Evolutionary conservation across 1,140 invertebrate genomes (phyloP).

Genomic region (Gryon sp.): DNA sequence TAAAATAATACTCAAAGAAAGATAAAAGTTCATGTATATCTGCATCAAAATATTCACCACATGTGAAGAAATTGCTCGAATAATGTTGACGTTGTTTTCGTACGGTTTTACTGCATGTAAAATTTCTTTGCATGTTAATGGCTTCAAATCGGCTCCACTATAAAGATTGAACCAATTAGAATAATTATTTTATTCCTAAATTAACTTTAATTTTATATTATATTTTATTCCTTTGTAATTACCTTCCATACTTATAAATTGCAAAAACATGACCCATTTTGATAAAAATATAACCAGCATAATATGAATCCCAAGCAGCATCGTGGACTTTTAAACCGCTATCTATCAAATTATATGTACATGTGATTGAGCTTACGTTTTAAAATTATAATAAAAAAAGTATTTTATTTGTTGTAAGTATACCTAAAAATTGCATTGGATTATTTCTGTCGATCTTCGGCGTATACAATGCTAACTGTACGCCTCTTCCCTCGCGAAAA

Average conservation of each 20-base stretch:
- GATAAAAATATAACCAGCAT: conserved; percentile 84
- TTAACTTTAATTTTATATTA: neutral
- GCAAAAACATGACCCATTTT: conserved; percentile 79
- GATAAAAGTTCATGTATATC: too few species aligned
- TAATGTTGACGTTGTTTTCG: conserved; percentile 83
- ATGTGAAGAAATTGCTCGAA: conserved; percentile 80
- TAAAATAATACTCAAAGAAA: conserved; percentile 24
- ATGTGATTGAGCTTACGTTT: neutral
- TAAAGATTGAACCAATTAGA: conserved; percentile 44
- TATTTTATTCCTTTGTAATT: conserved; percentile 6
- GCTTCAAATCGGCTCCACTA: conserved; percentile 69
- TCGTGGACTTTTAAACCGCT: conserved; percentile 81
- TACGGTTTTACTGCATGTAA: conserved; percentile 77
- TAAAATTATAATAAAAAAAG: neutral
- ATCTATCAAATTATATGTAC: conserved; percentile 12
- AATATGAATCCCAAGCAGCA: conserved; percentile 88
- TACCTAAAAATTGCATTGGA: conserved; percentile 31
- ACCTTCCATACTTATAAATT: conserved; percentile 66
- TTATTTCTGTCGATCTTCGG: conserved; percentile 71
- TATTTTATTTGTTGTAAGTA: neutral
- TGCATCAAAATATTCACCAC: conserved; percentile 80
- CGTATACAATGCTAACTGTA: conserved; percentile 67
- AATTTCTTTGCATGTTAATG: conserved; percentile 80
- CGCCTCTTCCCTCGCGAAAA: conserved; percentile 79
- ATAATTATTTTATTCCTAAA: conserved; percentile 1